Evolutionary conservation across 2,888 invertebrate genomes (phyloP).

Genomic region (Phengaris alcon): DNA sequence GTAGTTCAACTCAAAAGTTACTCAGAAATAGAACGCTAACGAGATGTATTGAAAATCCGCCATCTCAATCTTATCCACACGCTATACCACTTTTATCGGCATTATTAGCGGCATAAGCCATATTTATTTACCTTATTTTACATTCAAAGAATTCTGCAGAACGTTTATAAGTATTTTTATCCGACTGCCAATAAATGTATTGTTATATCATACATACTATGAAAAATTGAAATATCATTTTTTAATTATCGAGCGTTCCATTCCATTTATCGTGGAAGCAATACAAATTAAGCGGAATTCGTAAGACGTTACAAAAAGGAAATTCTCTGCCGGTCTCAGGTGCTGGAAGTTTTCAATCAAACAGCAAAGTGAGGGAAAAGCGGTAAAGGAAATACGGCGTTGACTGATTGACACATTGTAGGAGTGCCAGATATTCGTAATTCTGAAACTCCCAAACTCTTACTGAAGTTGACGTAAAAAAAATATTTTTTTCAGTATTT

Average conservation of each 20-base stretch:
- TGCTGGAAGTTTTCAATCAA: conserved; percentile 75
- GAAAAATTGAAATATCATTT: background rate
- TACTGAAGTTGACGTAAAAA: conserved; percentile 35
- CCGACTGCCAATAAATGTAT: no score
- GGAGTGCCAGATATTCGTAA: conserved; percentile 46
- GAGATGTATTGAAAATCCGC: no score
- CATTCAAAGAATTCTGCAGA: no score
- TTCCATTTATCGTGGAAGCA: background rate
- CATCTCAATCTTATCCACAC: no score
- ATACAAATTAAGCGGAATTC: conserved; percentile 32
- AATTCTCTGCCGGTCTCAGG: conserved; percentile 55
- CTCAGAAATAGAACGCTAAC: no score
- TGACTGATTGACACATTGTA: conserved; percentile 75
- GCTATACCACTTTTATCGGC: no score
- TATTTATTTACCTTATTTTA: no score
- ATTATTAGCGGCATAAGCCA: no score
- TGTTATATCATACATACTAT: no score
- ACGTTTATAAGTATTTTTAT: no score
- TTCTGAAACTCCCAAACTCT: conserved; percentile 48
- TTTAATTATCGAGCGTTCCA: background rate
- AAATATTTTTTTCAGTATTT: background rate
- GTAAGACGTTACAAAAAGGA: conserved; percentile 37
- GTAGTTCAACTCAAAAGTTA: no score
- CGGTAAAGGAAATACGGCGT: conserved; percentile 58
- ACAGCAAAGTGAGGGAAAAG: conserved; percentile 58